Evolutionary conservation across 2,113 vertebrate genomes (phyloP), one percentile per base, ranked within the genome.

Genomic region (Recurvirostra avosetta): DNA sequence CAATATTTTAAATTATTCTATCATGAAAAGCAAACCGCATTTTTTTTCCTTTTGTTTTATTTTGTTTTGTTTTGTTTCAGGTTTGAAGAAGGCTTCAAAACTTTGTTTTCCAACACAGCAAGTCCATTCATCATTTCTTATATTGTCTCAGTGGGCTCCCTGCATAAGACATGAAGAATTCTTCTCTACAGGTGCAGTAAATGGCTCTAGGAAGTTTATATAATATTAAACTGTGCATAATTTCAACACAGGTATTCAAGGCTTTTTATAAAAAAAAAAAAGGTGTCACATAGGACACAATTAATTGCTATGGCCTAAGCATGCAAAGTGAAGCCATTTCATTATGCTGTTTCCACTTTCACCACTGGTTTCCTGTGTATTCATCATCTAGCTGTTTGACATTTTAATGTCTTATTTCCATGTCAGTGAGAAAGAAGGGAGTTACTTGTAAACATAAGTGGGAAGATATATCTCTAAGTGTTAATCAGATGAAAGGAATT

Each of bases 401-500:
- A n/a, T 59, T 70, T 86, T n/a, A 61, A 58, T 67, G 25, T 6
- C 32, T 68, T 72, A 23, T 79, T 83, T 85, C 65, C 14, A 20
- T 50, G 25, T 11, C 59, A 70, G 34, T 32, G 65, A 17, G 45
- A 81, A 58, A 55, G 41, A 43, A 53, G 27, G 17, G 18, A 90
- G 36, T 78, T 63, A 71, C 21, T 53, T 92, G 73, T 63, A 78
- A 93, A 63, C 21, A 22, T n/a, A 61, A 56, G 43, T 88, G 47
- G 77, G 49, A 95, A 90, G 40, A 78, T 50, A 32, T 9, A 74
- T 72, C 43, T 92, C 32, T 67, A 62, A 94, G 17, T 84, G 49
- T 52, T 90, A 90, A 94, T 92, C 74, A 86, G 23, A 82, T 88
- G n/a, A 93, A 86, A 86, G 12, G 34, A 90, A 86, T 76, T 72